These are phyloP conservation scores for Nycticorax nycticorax DNA, from an alignment of 2,113 vertebrate genomes.

Conservation along the genomic window DNA sequence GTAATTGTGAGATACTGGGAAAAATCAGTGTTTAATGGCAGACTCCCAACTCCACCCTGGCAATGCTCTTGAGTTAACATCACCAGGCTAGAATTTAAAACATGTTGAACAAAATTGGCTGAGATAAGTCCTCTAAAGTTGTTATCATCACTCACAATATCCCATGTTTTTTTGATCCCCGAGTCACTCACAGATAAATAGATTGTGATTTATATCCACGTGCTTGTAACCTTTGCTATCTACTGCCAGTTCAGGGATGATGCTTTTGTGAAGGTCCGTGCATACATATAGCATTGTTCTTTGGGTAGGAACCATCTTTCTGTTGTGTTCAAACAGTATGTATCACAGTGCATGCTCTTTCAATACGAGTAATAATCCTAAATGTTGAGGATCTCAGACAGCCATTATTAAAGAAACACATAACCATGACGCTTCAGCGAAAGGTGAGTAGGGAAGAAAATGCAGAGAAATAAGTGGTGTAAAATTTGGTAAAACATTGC, in stretches of 20 bases:
- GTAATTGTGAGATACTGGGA: conserved; percentile 68
- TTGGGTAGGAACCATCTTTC: background rate
- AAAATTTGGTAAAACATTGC: background rate
- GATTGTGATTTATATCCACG: background rate
- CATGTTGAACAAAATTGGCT: conserved; percentile 38
- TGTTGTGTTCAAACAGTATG: fast-evolving
- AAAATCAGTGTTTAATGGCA: conserved; percentile 68
- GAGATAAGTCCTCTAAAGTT: conserved; percentile 22
- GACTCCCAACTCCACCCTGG: conserved; percentile 31
- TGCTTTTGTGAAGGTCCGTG: background rate
- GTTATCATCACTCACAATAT: background rate
- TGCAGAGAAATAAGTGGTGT: background rate
- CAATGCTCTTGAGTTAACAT: conserved; percentile 46
- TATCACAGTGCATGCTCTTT: background rate
- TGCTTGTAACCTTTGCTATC: background rate
- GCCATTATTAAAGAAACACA: background rate
- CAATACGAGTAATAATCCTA: background rate
- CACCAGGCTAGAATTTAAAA: conserved; percentile 62
- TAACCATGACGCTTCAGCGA: background rate
- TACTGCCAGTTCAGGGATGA: background rate
- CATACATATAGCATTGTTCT: background rate
- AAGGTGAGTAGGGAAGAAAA: background rate
- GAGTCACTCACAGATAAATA: background rate
- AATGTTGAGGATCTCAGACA: background rate
- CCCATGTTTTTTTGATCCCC: background rate